Conservation (phyloP, 2,888 invertebrate genomes). For the Polydrusus tereticollis region DNA sequence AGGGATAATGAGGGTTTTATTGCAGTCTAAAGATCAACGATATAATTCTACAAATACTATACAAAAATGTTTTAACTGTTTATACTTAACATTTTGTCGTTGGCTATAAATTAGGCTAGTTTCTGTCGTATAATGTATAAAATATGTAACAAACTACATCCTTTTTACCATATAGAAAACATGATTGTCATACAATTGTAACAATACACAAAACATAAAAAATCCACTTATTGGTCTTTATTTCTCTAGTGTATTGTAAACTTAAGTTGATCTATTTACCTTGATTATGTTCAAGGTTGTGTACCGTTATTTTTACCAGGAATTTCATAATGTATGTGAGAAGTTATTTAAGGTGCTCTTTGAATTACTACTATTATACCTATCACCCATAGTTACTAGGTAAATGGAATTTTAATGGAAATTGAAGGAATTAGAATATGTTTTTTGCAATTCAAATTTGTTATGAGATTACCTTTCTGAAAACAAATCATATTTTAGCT, state of each 20-base stretch:
- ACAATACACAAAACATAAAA: conserved; percentile 8
- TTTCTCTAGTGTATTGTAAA: conserved; percentile 35
- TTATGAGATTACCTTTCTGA: not conserved
- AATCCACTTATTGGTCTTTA: conserved; percentile 20
- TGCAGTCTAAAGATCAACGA: too few species aligned
- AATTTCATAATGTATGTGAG: conserved; percentile 30
- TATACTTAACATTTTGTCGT: too few species aligned
- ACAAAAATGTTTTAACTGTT: too few species aligned
- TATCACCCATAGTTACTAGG: not conserved
- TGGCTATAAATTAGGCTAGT: too few species aligned
- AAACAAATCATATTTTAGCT: not conserved
- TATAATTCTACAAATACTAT: too few species aligned
- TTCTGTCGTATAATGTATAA: too few species aligned
- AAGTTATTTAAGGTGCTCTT: conserved; percentile 33
- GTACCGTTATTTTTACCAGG: conserved; percentile 40
- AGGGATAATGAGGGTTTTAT: too few species aligned
- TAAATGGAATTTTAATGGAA: not conserved
- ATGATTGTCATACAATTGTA: not conserved
- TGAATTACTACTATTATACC: conserved; percentile 18
- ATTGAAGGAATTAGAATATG: not conserved
- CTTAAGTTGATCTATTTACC: conserved; percentile 35
- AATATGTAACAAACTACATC: too few species aligned
- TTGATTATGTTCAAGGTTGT: conserved; percentile 40
- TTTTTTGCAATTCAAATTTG: not conserved
- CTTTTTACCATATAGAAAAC: not conserved